These are phyloP conservation scores for Epinephelus moara DNA, from an alignment of 2,113 vertebrate species.

Conservation along the genomic window DNA sequence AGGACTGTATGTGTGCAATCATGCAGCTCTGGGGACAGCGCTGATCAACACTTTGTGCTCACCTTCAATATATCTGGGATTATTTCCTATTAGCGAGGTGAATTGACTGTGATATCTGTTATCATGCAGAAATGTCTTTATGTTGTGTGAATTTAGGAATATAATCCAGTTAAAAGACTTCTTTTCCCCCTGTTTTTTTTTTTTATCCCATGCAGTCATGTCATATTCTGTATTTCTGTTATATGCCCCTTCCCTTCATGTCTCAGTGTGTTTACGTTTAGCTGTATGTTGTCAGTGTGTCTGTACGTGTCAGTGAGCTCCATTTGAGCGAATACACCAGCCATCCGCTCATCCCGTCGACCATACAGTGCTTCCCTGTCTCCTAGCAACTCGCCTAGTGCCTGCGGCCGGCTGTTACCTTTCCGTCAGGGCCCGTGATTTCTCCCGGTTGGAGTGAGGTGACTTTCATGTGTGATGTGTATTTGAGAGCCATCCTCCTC, in stretches of 20 bases:
- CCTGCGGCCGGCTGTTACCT: conserved; percentile 80
- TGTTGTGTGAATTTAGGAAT: conserved; percentile 8
- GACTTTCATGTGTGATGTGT: conserved; percentile 81
- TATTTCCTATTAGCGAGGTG: neutral
- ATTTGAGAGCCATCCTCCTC: conserved; percentile 64
- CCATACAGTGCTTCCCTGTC: conserved; percentile 69
- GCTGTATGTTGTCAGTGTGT: conserved; percentile 57
- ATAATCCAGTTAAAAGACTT: neutral
- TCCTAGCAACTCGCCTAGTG: conserved; percentile 80
- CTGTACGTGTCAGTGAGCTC: conserved; percentile 67
- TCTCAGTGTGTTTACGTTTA: conserved; percentile 58
- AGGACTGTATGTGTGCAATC: conserved; percentile 50
- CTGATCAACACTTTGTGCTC: conserved; percentile 46
- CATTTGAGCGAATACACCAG: conserved; percentile 67
- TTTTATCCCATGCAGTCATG: conserved; percentile 4
- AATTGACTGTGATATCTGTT: neutral
- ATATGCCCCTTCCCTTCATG: conserved; percentile 26
- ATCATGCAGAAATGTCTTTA: neutral
- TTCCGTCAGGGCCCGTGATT: conserved; percentile 76
- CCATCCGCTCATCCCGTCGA: conserved; percentile 61
- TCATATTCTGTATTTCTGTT: conserved; percentile 30
- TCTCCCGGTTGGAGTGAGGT: conserved; percentile 78
- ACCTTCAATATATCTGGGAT: conserved; percentile 12
- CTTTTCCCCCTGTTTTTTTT: neutral
- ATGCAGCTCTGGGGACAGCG: conserved; percentile 41